Evolutionary conservation across 2,113 vertebrate species (phyloP).

Genomic region (Gymnocephalus cernua): DNA sequence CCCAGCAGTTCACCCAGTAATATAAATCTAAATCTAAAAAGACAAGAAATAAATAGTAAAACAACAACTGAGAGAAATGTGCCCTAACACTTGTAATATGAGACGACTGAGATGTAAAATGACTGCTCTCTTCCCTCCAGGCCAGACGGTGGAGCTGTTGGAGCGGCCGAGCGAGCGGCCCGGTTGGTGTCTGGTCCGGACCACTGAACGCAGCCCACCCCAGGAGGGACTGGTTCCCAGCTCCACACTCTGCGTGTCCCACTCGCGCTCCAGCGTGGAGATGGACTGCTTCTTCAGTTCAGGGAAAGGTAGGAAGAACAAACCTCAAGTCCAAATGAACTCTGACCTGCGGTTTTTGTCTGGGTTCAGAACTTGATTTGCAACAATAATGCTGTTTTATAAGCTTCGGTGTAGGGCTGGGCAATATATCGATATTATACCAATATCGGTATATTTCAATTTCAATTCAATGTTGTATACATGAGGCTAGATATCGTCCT

Average conservation of each 20-base stretch:
- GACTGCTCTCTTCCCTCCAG: conserved; percentile 22
- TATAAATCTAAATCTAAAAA: too few relatives aligned
- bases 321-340: neutral
- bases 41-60: too few relatives aligned
- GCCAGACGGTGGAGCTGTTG: conserved; percentile 96
- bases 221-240: conserved; percentile 97
- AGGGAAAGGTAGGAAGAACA: conserved; percentile 91
- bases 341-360: neutral
- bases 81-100: too few relatives aligned
- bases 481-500: too few relatives aligned
- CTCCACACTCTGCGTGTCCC: conserved; percentile 92
- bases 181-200: conserved; percentile 95
- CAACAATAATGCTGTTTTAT: neutral
- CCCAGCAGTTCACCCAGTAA: too few relatives aligned
- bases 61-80: too few relatives aligned
- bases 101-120: too few relatives aligned
- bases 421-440: too few relatives aligned
- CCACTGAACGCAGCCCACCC: conserved; percentile 90
- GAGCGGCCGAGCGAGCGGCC: conserved; percentile 94
- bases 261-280: conserved; percentile 97
- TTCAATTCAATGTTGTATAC: too few relatives aligned
- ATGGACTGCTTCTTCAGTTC: conserved; percentile 98
- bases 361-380: neutral
- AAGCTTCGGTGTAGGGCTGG: too few relatives aligned
- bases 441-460: too few relatives aligned